A percentile compares a stretch with the other conserved stretches of the same genome.
phyloP scores from a whole-genome alignment of 64 coral and sea anemone genomes.

The Pocillopora verrucosa region DNA sequence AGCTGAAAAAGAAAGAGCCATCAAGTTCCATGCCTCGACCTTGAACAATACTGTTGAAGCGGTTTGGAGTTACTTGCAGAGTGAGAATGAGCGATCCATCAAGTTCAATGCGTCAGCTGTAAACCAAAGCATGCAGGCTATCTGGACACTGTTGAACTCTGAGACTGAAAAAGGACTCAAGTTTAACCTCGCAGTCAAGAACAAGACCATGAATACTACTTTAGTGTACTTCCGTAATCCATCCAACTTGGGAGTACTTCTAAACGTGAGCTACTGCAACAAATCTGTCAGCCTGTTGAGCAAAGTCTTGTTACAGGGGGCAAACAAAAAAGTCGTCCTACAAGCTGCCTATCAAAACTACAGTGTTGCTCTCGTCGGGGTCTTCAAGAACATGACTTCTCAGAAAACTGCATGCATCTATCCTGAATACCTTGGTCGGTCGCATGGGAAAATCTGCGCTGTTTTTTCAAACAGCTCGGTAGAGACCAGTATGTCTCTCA shows the following conservation, averaged over 20 bases:
- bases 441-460: conserved; percentile 65
- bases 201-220: conserved; percentile 57
- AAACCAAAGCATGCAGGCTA: conserved; percentile 50
- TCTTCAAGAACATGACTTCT: conserved; percentile 29
- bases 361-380: conserved; percentile 56
- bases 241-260: conserved; percentile 41
- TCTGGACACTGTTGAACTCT: conserved; percentile 19
- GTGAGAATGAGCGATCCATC: conserved; percentile 29
- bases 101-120: conserved; percentile 63
- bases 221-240: conserved; percentile 60
- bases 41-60: conserved; percentile 79
- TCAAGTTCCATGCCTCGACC: conserved; percentile 59
- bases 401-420: conserved; percentile 63
- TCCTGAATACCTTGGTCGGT: conserved; percentile 54
- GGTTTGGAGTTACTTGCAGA: conserved; percentile 57
- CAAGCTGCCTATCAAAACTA: conserved; percentile 78
- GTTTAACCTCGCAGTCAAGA: conserved; percentile 74
- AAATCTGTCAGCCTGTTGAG: conserved; percentile 63
- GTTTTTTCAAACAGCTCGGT: conserved; percentile 56
- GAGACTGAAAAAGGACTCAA: conserved; percentile 58
- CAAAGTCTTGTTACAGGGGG: conserved; percentile 38
- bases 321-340: conserved; percentile 54
- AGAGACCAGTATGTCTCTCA: conserved; percentile 69
- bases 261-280: conserved; percentile 69
- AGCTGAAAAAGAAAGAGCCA: conserved; percentile 23